These are phyloP conservation scores for Oreochromis aureus DNA, from an alignment of 2,113 vertebrate species.

Conservation along the genomic window DNA sequence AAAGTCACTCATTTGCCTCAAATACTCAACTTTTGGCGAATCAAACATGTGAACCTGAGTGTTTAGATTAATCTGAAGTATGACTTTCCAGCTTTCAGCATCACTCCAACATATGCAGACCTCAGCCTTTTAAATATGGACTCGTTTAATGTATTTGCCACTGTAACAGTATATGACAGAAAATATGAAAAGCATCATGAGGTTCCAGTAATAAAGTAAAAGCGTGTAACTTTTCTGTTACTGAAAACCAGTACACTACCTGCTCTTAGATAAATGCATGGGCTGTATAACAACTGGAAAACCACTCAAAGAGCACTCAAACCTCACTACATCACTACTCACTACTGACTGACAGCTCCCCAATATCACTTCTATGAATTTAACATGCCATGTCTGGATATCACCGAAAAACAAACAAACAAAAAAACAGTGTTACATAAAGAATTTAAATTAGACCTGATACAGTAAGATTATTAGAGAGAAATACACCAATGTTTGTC, in stretches of 20 bases:
- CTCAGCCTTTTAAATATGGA: background rate
- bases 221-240: background rate
- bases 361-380: fast-evolving
- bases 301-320: background rate
- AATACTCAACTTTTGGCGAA: too few relatives aligned
- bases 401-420: background rate
- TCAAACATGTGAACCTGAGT: too few relatives aligned
- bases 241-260: background rate
- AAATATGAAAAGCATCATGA: background rate
- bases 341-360: background rate
- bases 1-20: background rate
- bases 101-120: background rate
- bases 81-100: background rate
- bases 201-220: background rate
- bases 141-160: background rate
- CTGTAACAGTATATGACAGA: background rate
- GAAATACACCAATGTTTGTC: background rate
- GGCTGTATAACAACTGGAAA: background rate
- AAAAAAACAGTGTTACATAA: background rate
- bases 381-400: background rate
- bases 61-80: background rate
- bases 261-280: background rate
- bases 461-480: background rate
- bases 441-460: background rate
- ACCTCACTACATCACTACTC: background rate